These are phyloP conservation scores for Chymomyza caudatula DNA, from an alignment of 2,888 invertebrate genomes.

Conservation along the genomic window DNA sequence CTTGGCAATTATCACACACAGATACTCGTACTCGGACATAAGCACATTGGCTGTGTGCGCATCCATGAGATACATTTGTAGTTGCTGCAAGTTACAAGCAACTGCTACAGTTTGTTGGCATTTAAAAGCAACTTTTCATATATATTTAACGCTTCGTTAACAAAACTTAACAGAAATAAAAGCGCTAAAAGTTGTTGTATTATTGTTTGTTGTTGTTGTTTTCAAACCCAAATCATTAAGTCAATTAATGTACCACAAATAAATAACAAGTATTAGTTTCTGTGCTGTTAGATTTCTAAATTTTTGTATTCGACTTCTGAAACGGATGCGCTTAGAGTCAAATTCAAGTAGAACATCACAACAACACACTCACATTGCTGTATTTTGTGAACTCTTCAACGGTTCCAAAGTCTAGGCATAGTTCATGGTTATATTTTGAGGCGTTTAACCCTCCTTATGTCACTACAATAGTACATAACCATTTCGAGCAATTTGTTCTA, in stretches of 20 bases:
- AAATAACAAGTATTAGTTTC: not conserved
- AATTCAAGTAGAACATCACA: no score
- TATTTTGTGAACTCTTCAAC: no score
- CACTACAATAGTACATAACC: no score
- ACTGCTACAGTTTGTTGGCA: slow-evolving; percentile 61
- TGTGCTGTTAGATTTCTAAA: slow-evolving; percentile 49
- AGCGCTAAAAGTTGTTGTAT: slow-evolving; percentile 1
- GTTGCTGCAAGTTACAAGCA: slow-evolving; percentile 37
- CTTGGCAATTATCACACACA: not conserved
- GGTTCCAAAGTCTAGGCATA: no score
- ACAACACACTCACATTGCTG: no score
- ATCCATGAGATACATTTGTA: slow-evolving; percentile 31
- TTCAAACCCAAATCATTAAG: slow-evolving; percentile 45
- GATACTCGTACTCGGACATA: not conserved
- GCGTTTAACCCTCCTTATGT: no score
- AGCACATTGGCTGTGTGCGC: slow-evolving; percentile 16
- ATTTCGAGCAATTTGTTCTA: no score
- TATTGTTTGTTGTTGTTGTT: slow-evolving; percentile 10
- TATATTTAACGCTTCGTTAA: slow-evolving; percentile 60
- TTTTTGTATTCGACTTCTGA: not conserved
- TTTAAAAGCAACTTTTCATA: slow-evolving; percentile 38
- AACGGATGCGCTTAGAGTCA: no score
- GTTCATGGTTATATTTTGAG: no score
- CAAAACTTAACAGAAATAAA: slow-evolving; percentile 18
- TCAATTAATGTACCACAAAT: slow-evolving; percentile 55